phyloP scores from a whole-genome alignment of 92 coral and sea anemone species.

The Ricordea florida region DNA sequence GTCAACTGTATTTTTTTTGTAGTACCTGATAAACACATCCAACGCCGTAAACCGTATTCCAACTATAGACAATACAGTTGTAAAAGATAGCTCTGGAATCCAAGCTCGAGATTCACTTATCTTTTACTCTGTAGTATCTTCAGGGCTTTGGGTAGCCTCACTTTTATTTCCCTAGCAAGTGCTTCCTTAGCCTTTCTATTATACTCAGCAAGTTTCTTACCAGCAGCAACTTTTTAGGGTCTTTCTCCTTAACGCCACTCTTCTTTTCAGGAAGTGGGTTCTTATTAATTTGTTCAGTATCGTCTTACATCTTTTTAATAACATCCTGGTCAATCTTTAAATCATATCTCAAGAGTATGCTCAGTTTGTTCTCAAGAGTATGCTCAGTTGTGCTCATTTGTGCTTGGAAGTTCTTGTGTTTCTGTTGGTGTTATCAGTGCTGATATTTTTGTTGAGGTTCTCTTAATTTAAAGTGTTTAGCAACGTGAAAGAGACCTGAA shows the following conservation, averaged over 20 bases:
- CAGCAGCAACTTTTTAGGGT: conserved; percentile 61
- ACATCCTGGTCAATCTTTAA: conserved; percentile 14
- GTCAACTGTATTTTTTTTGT: no score
- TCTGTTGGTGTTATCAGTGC: no score
- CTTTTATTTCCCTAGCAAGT: conserved; percentile 45
- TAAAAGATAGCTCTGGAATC: conserved; percentile 57
- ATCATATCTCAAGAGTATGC: neutral
- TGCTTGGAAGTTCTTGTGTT: no score
- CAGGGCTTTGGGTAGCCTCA: conserved; percentile 26
- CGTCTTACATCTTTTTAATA: conserved; percentile 20
- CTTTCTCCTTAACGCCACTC: conserved; percentile 6
- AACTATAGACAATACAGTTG: conserved; percentile 52
- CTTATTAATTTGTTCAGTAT: conserved; percentile 53
- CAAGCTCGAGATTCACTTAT: conserved; percentile 8
- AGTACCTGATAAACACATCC: conserved; percentile 52
- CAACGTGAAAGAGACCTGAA: no score
- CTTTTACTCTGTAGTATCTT: conserved; percentile 8
- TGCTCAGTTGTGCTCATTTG: no score
- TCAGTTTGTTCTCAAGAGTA: conserved; percentile 1
- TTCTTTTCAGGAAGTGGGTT: conserved; percentile 19
- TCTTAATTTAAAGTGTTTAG: no score
- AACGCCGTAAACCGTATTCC: conserved; percentile 64
- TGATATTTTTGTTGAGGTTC: no score
- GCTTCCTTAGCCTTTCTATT: conserved; percentile 58
- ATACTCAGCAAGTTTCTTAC: conserved; percentile 59